phyloP scores from a whole-genome alignment of 2,113 vertebrate species.

The Hiodon alosoides region DNA sequence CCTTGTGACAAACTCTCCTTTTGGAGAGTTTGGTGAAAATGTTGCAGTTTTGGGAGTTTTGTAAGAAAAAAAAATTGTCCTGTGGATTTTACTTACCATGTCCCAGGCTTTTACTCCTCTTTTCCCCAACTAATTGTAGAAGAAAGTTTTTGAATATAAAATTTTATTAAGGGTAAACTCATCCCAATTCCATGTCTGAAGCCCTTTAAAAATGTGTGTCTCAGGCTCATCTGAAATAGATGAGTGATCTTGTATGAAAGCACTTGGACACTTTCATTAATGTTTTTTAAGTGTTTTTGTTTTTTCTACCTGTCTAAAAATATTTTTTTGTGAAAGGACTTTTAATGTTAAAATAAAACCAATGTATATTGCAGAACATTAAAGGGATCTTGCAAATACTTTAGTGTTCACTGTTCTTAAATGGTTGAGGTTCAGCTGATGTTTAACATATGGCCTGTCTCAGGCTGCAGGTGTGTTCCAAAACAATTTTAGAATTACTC shows the following conservation, averaged over 20 bases:
- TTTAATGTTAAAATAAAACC: conserved; percentile 25
- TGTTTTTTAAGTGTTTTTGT: conserved; percentile 22
- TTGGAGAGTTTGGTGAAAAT: too few relatives aligned
- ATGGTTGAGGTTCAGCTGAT: background rate
- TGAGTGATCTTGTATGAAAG: conserved; percentile 18
- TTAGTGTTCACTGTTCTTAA: background rate
- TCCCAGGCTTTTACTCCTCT: background rate
- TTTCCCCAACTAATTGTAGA: background rate
- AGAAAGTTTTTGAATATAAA: background rate
- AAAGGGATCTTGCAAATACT: conserved; percentile 14
- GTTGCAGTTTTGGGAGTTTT: too few relatives aligned
- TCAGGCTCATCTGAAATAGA: background rate
- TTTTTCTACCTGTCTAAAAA: conserved; percentile 1
- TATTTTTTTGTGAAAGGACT: conserved; percentile 10
- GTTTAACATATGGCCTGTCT: too few relatives aligned
- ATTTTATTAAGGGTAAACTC: too few relatives aligned
- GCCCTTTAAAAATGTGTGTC: conserved; percentile 7
- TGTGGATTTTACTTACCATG: background rate
- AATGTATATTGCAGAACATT: conserved; percentile 19
- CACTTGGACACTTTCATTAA: conserved; percentile 18
- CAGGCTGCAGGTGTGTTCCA: too few relatives aligned
- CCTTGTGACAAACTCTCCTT: too few relatives aligned
- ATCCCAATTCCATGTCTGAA: background rate
- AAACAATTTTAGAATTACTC: too few relatives aligned
- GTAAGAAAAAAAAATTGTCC: too few relatives aligned